Evolutionary conservation across 2,888 invertebrate genomes (phyloP).

Genomic region (Anoplius nigerrimus): DNA sequence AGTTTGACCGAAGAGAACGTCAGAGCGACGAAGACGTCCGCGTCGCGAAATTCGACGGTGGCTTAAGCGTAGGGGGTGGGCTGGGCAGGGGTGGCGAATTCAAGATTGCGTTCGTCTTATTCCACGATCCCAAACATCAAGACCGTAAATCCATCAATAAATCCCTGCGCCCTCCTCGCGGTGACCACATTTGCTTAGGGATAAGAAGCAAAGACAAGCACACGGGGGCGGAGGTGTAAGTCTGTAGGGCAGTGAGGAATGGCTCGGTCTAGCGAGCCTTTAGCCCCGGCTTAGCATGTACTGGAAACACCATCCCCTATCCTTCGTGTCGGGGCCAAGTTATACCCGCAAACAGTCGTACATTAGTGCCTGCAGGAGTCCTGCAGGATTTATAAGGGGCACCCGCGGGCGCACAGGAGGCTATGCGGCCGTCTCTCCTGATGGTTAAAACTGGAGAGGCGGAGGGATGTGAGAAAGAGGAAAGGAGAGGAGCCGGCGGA

Average conservation of each 20-base stretch:
- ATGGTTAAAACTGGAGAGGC: constrained; percentile 64
- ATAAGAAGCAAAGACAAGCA: constrained; percentile 73
- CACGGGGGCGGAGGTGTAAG: constrained; percentile 61
- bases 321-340: constrained; percentile 75
- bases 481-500: constrained; percentile 3
- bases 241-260: constrained; percentile 72
- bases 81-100: no score
- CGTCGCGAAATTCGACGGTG: background rate
- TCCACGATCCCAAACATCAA: constrained; percentile 58
- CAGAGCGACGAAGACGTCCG: background rate
- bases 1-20: background rate
- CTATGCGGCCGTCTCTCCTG: constrained; percentile 60
- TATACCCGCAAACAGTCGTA: constrained; percentile 76
- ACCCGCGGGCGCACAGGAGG: constrained; percentile 63
- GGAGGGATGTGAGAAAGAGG: constrained; percentile 1
- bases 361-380: constrained; percentile 74
- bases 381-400: constrained; percentile 74
- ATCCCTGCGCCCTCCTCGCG: constrained; percentile 64
- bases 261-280: constrained; percentile 73
- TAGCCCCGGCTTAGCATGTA: constrained; percentile 73
- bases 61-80: no score
- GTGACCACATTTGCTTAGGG: constrained; percentile 71
- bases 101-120: constrained; percentile 58
- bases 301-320: constrained; percentile 71
- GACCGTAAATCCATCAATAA: constrained; percentile 72